Conservation (phyloP, 2,888 invertebrate species). For the Acrobasis suavella region DNA sequence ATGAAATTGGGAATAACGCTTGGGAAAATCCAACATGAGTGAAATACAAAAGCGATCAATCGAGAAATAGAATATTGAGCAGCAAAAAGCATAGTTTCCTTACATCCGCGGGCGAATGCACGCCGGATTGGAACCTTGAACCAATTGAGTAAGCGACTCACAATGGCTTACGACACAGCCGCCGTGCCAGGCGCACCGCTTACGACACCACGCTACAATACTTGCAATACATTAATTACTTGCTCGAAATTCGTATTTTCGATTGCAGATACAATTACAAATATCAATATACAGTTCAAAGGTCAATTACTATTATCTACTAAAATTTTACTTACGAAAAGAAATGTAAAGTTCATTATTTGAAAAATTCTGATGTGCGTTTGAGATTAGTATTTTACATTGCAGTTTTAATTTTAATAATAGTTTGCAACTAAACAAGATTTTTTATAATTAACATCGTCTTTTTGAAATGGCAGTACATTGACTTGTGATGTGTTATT, state of each 20-base stretch:
- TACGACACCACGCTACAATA: slow-evolving; percentile 55
- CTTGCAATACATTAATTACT: slow-evolving; percentile 58
- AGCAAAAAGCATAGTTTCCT: slow-evolving; percentile 57
- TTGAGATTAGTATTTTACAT: slow-evolving; percentile 31
- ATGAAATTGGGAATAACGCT: neutral
- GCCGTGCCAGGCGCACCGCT: slow-evolving; percentile 68
- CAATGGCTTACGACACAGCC: slow-evolving; percentile 76
- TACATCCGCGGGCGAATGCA: slow-evolving; percentile 78
- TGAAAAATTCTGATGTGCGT: neutral
- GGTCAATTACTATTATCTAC: neutral
- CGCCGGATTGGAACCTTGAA: slow-evolving; percentile 75
- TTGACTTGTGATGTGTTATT: no score
- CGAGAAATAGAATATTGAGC: slow-evolving; percentile 10
- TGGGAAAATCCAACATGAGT: neutral
- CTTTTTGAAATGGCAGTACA: no score
- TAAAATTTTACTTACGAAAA: neutral
- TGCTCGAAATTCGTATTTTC: slow-evolving; percentile 35
- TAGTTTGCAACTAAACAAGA: no score
- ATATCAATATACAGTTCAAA: neutral
- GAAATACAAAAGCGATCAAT: slow-evolving; percentile 3
- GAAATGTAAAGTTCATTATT: neutral
- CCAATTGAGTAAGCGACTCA: slow-evolving; percentile 77
- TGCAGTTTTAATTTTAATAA: slow-evolving; percentile 10
- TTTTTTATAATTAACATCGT: no score
- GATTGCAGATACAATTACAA: slow-evolving; percentile 18